These are phyloP conservation scores for Zeus faber DNA, from an alignment of 2,113 vertebrate genomes.

Conservation along the genomic window DNA sequence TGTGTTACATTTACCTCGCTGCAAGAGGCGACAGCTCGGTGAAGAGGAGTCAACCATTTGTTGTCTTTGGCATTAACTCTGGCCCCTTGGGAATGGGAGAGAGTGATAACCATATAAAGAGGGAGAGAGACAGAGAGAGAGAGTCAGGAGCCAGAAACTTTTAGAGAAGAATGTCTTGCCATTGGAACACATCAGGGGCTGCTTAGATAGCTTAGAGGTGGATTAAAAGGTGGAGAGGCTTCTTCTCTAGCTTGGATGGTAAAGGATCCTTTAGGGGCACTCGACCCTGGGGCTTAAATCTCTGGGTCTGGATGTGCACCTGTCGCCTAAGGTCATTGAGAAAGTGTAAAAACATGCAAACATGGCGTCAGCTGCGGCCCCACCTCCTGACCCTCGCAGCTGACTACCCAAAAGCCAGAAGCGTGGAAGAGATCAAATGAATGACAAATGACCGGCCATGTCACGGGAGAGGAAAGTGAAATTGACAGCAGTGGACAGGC, in stretches of 20 bases:
- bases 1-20: conserved; percentile 84
- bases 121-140: neutral
- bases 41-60: conserved; percentile 99
- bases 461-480: too few relatives aligned
- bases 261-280: conserved; percentile 1
- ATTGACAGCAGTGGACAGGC: too few relatives aligned
- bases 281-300: conserved; percentile 6
- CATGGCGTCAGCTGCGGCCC: too few relatives aligned
- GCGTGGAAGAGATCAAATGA: too few relatives aligned
- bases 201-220: neutral
- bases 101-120: neutral
- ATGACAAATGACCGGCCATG: too few relatives aligned
- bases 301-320: conserved; percentile 41
- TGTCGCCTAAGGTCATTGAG: conserved; percentile 33
- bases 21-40: conserved; percentile 96
- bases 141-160: neutral
- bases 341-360: conserved; percentile 20
- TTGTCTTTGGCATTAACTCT: conserved; percentile 99
- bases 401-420: too few relatives aligned
- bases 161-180: too few relatives aligned
- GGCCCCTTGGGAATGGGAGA: conserved; percentile 78
- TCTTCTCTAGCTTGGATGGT: neutral
- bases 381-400: too few relatives aligned
- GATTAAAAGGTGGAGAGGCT: neutral
- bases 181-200: neutral